Conservation (phyloP, 2,113 vertebrate species). For the Calonectris borealis region DNA sequence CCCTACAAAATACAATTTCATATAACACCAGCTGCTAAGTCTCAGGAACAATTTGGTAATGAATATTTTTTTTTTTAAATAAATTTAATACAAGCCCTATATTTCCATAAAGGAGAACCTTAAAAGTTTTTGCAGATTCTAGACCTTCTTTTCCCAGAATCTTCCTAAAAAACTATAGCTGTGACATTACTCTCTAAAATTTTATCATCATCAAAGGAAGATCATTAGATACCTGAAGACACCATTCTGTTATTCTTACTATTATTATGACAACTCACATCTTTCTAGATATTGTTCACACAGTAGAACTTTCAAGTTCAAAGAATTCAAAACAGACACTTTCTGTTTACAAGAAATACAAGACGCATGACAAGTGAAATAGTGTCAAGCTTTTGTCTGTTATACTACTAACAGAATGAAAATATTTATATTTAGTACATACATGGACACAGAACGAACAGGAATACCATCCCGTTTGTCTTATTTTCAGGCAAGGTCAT, state of each 20-base stretch:
- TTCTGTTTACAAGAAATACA: not conserved
- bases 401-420: not conserved
- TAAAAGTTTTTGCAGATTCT: not conserved
- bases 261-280: not conserved
- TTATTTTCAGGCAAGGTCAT: not conserved
- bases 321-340: conserved; percentile 14
- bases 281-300: not conserved
- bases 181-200: not conserved
- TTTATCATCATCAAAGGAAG: not conserved
- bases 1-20: not conserved
- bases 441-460: not conserved
- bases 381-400: not conserved
- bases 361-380: not conserved
- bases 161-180: not conserved
- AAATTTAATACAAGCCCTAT: not conserved
- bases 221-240: not conserved
- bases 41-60: not conserved
- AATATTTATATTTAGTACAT: not conserved
- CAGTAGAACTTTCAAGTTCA: not conserved
- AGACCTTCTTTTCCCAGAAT: not conserved
- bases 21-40: not conserved
- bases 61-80: not conserved
- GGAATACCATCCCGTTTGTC: not conserved
- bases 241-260: not conserved
- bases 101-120: not conserved